phyloP scores from a whole-genome alignment of 2,888 invertebrate genomes.

The Dilophus febrilis region DNA sequence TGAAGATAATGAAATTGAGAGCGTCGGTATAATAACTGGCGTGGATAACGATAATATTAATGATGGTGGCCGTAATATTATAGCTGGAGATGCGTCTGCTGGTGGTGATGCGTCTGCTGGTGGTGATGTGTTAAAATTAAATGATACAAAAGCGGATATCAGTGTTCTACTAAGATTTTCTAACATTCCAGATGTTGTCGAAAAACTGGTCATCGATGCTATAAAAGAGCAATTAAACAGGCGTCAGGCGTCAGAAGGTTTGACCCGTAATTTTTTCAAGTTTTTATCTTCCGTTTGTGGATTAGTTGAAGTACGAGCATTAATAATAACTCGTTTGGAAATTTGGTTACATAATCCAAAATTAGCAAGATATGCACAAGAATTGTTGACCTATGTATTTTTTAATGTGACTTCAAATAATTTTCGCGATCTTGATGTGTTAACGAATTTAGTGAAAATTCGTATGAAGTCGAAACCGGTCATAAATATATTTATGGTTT shows the following conservation, averaged over 20 bases:
- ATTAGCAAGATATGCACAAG: conserved; percentile 79
- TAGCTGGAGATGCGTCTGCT: conserved; percentile 18
- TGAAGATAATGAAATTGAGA: conserved; percentile 35
- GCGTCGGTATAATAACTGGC: conserved; percentile 7
- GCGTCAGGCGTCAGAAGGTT: conserved; percentile 70
- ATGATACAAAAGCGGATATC: conserved; percentile 23
- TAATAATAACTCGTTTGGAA: conserved; percentile 47
- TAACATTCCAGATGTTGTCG: conserved; percentile 42
- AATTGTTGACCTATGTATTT: conserved; percentile 77
- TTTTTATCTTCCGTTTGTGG: conserved; percentile 74
- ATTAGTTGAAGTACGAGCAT: conserved; percentile 49
- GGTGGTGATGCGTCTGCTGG: conserved; percentile 26
- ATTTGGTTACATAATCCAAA: conserved; percentile 94
- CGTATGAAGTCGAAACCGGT: conserved; percentile 86
- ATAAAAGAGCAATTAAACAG: conserved; percentile 76
- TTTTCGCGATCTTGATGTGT: conserved; percentile 52
- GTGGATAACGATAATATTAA: background rate
- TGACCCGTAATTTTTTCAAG: conserved; percentile 75
- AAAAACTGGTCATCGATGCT: conserved; percentile 67
- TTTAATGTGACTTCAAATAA: conserved; percentile 66
- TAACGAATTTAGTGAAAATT: conserved; percentile 75
- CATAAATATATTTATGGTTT: conserved; percentile 72
- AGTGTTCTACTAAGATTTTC: conserved; percentile 39
- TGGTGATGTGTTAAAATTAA: conserved; percentile 22
- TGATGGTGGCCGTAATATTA: background rate